phyloP scores from a whole-genome alignment of 2,113 vertebrate species.

The Mohoua ochrocephala region DNA sequence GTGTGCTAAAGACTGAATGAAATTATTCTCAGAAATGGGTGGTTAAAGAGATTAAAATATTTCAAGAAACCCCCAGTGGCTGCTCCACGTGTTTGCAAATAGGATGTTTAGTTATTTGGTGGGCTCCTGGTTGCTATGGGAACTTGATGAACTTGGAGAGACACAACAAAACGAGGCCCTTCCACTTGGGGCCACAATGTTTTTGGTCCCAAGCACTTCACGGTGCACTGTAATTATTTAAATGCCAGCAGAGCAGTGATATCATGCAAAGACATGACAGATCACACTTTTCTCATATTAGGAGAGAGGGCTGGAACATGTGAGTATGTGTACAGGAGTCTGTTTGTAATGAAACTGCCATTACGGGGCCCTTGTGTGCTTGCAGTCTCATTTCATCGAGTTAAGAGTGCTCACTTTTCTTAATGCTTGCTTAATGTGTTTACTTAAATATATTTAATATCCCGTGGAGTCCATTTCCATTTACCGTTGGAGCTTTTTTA shows the following conservation, averaged over 20 bases:
- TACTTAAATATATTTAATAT: slow-evolving; percentile 36
- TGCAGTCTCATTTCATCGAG: neutral
- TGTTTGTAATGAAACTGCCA: slow-evolving; percentile 23
- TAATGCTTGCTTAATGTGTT: slow-evolving; percentile 42
- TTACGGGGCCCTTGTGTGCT: slow-evolving; percentile 10
- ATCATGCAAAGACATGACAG: slow-evolving; percentile 33
- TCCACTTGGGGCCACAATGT: neutral
- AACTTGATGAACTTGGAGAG: neutral
- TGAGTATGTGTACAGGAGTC: slow-evolving; percentile 4
- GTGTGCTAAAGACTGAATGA: neutral
- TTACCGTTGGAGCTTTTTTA: neutral
- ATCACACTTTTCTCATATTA: slow-evolving; percentile 51
- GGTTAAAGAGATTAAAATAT: neutral
- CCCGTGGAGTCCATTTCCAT: neutral
- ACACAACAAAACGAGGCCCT: neutral
- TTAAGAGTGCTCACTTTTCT: slow-evolving; percentile 28
- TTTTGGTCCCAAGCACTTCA: neutral
- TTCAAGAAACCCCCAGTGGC: neutral
- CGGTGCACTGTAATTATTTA: neutral
- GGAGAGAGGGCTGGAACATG: neutral
- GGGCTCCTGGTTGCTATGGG: neutral
- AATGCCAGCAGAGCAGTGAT: slow-evolving; percentile 3
- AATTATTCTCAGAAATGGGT: neutral
- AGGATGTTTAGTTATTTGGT: neutral
- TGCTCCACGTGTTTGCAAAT: neutral